These are phyloP conservation scores for Zaprionus lachaisei DNA, from an alignment of 1,140 invertebrate genomes.

Conservation along the genomic window DNA sequence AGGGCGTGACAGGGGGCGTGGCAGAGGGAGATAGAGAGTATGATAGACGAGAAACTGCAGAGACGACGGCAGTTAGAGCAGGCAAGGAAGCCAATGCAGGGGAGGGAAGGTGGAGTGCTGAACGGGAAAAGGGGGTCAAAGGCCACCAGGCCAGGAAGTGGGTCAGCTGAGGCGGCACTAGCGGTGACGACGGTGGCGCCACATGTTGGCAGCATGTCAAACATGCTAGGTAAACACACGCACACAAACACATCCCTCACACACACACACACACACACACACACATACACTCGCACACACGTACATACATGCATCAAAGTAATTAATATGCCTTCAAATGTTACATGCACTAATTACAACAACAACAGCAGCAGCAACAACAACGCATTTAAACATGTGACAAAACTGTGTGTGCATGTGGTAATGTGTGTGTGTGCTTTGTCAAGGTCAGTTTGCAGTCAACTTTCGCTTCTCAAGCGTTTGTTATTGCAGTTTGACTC, in stretches of 20 bases:
- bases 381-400: slow-evolving; percentile 17
- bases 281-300: slow-evolving; percentile 31
- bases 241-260: slow-evolving; percentile 15
- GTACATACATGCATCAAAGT: slow-evolving; percentile 63
- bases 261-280: slow-evolving; percentile 28
- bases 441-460: slow-evolving; percentile 40
- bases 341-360: slow-evolving; percentile 77
- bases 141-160: slow-evolving; percentile 46
- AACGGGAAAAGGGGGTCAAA: slow-evolving; percentile 4
- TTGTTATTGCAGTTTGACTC: slow-evolving; percentile 21
- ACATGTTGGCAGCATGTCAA: slow-evolving; percentile 58
- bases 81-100: no score
- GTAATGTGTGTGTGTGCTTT: background rate
- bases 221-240: slow-evolving; percentile 50
- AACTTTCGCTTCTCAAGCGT: slow-evolving; percentile 24
- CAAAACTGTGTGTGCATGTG: background rate
- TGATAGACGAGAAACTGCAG: slow-evolving; percentile 11
- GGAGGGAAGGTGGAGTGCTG: background rate
- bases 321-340: slow-evolving; percentile 80
- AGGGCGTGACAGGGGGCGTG: background rate
- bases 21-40: background rate
- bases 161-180: slow-evolving; percentile 51
- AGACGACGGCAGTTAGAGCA: background rate
- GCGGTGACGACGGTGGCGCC: slow-evolving; percentile 32
- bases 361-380: slow-evolving; percentile 47